Evolutionary conservation across 2,113 vertebrate genomes (phyloP).

Genomic region (Lepidothrix coronata): DNA sequence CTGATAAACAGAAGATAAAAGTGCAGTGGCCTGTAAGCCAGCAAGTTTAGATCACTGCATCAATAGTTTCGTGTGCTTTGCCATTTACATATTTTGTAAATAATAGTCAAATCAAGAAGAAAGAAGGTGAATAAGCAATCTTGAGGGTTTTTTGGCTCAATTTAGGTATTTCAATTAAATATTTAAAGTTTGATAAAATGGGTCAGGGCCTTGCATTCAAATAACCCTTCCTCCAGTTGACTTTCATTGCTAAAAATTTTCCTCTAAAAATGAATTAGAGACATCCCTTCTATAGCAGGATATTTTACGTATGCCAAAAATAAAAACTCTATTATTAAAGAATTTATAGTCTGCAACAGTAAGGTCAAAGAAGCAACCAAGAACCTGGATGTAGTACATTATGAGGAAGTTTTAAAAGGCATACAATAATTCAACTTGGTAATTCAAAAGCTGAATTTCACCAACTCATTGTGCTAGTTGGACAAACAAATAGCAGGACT

Average conservation of each 20-base stretch:
- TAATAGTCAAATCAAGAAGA: not conserved
- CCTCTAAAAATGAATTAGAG: not conserved
- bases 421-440: not conserved
- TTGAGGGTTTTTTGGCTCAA: not conserved
- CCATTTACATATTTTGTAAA: not conserved
- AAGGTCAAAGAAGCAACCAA: not conserved
- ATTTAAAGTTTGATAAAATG: not conserved
- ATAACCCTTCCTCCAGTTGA: not conserved
- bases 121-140: not conserved
- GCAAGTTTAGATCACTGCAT: not conserved
- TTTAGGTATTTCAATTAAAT: not conserved
- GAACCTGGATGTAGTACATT: not conserved
- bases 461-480: not conserved
- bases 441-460: not conserved
- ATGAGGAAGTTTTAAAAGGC: not conserved
- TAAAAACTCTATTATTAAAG: not conserved
- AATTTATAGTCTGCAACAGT: not conserved
- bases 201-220: not conserved
- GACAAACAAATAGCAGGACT: not conserved
- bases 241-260: not conserved
- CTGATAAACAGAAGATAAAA: not conserved
- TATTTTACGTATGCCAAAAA: not conserved
- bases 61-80: not conserved
- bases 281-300: not conserved
- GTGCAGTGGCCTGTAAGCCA: not conserved